These are phyloP conservation scores for Drosophila repletoides DNA, from an alignment of 1,140 invertebrate genomes.

Conservation along the genomic window DNA sequence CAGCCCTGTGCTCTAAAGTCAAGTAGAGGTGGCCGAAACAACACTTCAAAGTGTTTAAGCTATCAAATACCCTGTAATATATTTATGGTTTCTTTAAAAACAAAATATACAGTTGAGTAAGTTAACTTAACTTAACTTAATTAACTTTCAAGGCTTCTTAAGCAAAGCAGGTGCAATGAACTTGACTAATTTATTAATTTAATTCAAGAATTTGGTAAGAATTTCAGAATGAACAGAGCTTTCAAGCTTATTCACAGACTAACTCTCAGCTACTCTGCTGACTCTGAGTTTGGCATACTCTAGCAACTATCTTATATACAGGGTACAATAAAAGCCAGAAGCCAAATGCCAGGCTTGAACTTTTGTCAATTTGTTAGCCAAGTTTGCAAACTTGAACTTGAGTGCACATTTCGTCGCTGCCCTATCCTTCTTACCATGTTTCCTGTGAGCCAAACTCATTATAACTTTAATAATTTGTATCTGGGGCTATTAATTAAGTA, in stretches of 20 bases:
- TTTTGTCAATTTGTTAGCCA: conserved; percentile 24
- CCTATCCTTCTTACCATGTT: neutral
- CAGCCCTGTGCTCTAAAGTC: neutral
- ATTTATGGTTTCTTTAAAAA: no score
- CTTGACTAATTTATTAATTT: no score
- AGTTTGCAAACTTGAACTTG: conserved; percentile 17
- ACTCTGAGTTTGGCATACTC: no score
- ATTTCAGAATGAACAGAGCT: no score
- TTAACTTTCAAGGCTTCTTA: no score
- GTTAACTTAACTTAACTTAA: neutral
- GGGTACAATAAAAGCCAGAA: neutral
- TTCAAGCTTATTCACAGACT: no score
- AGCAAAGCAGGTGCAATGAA: no score
- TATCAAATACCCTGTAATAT: conserved; percentile 3
- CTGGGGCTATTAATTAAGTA: conserved; percentile 53
- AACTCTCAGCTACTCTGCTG: no score
- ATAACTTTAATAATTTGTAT: conserved; percentile 45
- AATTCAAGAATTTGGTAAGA: no score
- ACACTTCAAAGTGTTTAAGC: neutral
- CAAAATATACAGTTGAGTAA: neutral
- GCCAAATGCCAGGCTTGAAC: conserved; percentile 5
- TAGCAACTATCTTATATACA: neutral
- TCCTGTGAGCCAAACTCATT: conserved; percentile 39
- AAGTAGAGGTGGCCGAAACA: neutral
- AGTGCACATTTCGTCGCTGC: conserved; percentile 15